A percentile compares a stretch with the other conserved stretches of the same genome.
These are phyloP conservation scores for Scolopax mira DNA, from an alignment of 2,113 vertebrate species.

Conservation along the genomic window DNA sequence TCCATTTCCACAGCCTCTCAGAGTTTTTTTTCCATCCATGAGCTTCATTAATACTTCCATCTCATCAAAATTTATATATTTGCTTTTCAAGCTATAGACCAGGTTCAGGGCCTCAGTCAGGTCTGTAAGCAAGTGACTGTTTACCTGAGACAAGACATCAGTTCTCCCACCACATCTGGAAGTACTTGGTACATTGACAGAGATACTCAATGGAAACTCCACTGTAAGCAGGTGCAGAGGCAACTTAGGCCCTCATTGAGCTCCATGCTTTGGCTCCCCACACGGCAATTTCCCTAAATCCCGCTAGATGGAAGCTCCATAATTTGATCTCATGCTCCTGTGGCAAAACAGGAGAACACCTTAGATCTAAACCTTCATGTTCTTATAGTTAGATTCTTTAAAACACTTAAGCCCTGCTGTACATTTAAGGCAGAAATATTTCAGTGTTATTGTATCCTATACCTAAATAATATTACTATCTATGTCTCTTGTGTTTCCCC, in stretches of 20 bases:
- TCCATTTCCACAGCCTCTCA: neutral
- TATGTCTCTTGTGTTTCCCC: neutral
- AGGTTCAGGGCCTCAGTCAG: neutral
- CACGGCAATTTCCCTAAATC: neutral
- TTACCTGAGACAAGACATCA: accelerated
- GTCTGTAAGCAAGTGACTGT: neutral
- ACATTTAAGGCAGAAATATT: neutral
- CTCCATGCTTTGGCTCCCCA: neutral
- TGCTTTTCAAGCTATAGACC: neutral
- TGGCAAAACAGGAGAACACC: neutral
- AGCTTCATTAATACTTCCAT: neutral
- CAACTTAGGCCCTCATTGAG: neutral
- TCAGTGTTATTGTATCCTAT: neutral
- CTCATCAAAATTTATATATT: neutral
- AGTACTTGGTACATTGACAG: neutral
- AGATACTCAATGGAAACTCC: neutral
- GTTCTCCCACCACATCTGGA: neutral
- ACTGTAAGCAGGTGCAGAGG: neutral
- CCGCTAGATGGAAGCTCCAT: neutral
- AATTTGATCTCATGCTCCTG: neutral
- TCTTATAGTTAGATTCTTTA: neutral
- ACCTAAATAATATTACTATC: neutral
- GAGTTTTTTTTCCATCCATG: neutral
- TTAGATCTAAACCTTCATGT: neutral
- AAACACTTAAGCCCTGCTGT: neutral